A percentile compares a stretch with the other conserved stretches of the same genome.
These are phyloP conservation scores for Mormoops blainvillei DNA, from an alignment of 2,113 vertebrate species.

Conservation along the genomic window DNA sequence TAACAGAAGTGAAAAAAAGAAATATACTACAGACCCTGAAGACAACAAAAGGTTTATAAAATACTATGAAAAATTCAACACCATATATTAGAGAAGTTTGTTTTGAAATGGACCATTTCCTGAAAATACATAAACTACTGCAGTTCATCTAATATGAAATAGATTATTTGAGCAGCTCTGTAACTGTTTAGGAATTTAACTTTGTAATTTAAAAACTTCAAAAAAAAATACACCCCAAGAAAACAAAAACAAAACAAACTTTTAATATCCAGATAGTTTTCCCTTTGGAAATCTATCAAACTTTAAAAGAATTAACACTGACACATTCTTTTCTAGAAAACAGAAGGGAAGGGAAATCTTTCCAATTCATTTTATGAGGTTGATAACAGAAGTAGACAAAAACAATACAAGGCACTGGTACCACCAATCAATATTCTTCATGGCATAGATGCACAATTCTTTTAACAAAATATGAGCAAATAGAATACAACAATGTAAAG, in stretches of 20 bases:
- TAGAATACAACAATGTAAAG: background rate
- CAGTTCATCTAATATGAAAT: background rate
- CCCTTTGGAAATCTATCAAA: background rate
- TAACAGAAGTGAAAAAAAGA: background rate
- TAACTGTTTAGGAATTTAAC: background rate
- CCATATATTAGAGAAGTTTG: background rate
- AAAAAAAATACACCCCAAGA: background rate
- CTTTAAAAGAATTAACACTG: background rate
- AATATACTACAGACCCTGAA: background rate
- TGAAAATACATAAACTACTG: background rate
- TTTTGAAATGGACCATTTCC: background rate
- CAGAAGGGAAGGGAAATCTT: background rate
- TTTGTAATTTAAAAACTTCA: background rate
- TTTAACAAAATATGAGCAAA: background rate
- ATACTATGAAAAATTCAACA: background rate
- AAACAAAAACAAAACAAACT: too few species aligned
- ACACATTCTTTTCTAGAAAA: background rate
- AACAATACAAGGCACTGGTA: background rate
- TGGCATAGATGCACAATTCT: background rate
- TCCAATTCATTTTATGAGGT: background rate
- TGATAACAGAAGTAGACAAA: background rate
- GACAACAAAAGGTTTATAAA: background rate
- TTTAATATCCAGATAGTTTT: background rate
- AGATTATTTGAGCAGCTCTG: background rate
- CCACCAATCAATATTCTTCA: background rate